Conservation (phyloP, 2,888 invertebrate species). For the Synanthedon andrenaeformis region DNA sequence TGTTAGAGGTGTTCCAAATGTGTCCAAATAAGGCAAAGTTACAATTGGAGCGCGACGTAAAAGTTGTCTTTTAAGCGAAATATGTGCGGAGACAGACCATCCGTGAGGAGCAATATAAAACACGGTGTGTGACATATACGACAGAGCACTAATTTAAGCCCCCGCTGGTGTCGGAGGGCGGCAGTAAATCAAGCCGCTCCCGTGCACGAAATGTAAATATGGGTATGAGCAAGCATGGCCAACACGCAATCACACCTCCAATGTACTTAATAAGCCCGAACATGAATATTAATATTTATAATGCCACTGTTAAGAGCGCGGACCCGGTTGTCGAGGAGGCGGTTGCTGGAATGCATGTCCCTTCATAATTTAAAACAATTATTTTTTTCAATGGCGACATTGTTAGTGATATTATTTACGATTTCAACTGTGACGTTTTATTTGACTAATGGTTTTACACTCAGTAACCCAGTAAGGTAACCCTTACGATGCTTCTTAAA, state of each 20-base stretch:
- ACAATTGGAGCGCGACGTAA: constrained; percentile 57
- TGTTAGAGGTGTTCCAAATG: constrained; percentile 34
- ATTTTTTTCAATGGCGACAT: too few relatives aligned
- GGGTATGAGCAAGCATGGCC: constrained; percentile 46
- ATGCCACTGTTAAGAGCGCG: constrained; percentile 19
- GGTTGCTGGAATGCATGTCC: constrained; percentile 8
- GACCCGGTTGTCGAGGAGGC: constrained; percentile 23
- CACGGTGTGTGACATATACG: constrained; percentile 58
- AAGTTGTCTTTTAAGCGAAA: constrained; percentile 49
- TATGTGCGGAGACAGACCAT: constrained; percentile 27
- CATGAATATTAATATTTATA: constrained; percentile 50
- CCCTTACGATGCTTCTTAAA: too few relatives aligned
- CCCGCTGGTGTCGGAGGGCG: constrained; percentile 35
- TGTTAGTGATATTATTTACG: too few relatives aligned
- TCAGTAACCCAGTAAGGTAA: too few relatives aligned
- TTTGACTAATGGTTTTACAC: too few relatives aligned
- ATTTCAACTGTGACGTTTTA: too few relatives aligned
- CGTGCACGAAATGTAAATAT: constrained; percentile 51
- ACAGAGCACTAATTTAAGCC: constrained; percentile 60
- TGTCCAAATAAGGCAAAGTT: constrained; percentile 53
- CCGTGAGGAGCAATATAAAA: constrained; percentile 47
- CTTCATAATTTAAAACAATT: too few relatives aligned
- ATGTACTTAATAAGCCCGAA: constrained; percentile 39
- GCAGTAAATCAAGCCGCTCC: constrained; percentile 61
- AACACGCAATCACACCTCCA: constrained; percentile 41